Percentiles rank a stretch among this genome's conserved stretches.
These are phyloP conservation scores for Myiozetetes cayanensis DNA, from an alignment of 2,113 vertebrate genomes.

Conservation along the genomic window DNA sequence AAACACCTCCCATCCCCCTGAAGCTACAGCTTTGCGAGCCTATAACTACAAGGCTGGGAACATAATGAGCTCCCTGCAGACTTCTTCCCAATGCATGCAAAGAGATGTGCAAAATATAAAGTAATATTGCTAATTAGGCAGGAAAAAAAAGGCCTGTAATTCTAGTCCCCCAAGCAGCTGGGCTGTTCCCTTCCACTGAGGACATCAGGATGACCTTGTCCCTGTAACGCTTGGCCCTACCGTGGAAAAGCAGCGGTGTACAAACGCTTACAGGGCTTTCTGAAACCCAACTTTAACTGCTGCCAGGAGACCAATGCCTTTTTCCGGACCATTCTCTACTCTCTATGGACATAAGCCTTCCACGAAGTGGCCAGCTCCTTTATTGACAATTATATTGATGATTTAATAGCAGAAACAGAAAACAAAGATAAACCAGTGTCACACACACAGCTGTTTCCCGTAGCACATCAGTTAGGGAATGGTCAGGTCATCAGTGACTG, in stretches of 20 bases:
- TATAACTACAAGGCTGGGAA: not conserved
- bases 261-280: not conserved
- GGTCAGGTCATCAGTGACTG: not conserved
- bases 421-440: not conserved
- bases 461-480: not conserved
- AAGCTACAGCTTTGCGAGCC: slow-evolving; percentile 7
- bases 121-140: slow-evolving; percentile 48
- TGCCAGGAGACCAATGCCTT: not conserved
- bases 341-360: not conserved
- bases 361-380: not conserved
- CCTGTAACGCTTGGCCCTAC: not conserved
- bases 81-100: not conserved
- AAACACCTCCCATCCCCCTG: not conserved
- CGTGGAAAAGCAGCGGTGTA: not conserved
- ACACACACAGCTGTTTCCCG: not conserved
- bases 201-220: slow-evolving; percentile 1
- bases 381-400: not conserved
- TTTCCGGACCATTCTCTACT: not conserved
- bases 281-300: not conserved
- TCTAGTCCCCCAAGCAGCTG: not conserved
- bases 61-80: slow-evolving; percentile 58
- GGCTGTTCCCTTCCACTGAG: not conserved
- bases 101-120: slow-evolving; percentile 1
- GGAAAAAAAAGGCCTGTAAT: not conserved
- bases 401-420: not conserved